These are phyloP conservation scores for Sternotherus odoratus DNA, from an alignment of 2,797 vertebrate genomes.

Conservation along the genomic window DNA sequence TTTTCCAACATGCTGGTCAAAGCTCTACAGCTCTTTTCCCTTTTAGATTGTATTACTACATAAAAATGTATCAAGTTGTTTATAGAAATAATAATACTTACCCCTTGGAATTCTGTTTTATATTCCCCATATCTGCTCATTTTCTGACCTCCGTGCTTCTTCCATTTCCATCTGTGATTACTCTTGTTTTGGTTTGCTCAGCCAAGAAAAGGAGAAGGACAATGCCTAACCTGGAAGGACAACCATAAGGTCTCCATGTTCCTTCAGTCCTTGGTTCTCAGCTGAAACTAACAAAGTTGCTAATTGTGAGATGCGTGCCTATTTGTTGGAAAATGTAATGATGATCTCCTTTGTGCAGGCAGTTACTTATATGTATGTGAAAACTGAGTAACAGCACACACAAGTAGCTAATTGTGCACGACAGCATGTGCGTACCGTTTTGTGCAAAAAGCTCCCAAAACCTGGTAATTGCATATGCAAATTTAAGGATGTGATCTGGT, in stretches of 20 bases:
- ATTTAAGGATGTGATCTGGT: neutral
- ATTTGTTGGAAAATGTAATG: neutral
- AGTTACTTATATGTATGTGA: neutral
- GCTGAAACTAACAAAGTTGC: neutral
- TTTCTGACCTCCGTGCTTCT: neutral
- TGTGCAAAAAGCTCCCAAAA: neutral
- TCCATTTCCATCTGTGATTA: rapidly evolving
- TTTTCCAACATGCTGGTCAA: conserved; percentile 51
- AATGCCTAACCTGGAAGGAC: neutral
- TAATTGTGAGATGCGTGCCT: neutral
- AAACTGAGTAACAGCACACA: neutral
- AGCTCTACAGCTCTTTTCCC: neutral
- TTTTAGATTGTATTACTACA: conserved; percentile 21
- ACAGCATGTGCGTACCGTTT: neutral
- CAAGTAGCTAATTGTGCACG: neutral
- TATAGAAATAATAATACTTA: neutral
- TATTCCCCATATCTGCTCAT: neutral
- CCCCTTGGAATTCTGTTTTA: neutral
- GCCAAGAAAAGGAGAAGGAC: neutral
- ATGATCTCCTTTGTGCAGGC: neutral
- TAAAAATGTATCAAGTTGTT: neutral
- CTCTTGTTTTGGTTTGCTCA: neutral
- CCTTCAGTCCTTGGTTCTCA: neutral
- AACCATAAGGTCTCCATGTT: neutral
- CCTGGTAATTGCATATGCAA: neutral